These are phyloP conservation scores for Poeciliopsis infans DNA, from an alignment of 2,797 vertebrate species.

Conservation along the genomic window DNA sequence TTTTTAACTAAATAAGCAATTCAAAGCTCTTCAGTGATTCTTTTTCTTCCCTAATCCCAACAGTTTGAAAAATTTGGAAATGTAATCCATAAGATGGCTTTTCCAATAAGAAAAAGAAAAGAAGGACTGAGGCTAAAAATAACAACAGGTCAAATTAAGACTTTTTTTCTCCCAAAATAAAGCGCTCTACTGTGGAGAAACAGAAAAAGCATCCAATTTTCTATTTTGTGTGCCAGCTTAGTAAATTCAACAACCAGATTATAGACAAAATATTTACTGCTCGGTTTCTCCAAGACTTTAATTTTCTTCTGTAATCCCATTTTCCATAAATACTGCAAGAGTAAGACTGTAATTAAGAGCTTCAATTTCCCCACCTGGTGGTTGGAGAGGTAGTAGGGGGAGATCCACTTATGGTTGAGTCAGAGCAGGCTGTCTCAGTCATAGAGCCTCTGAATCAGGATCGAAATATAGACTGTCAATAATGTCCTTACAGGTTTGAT, in stretches of 20 bases:
- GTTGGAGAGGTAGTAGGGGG: too few relatives aligned
- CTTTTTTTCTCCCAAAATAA: background rate
- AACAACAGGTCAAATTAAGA: background rate
- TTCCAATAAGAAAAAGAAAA: background rate
- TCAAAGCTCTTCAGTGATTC: slow-evolving; percentile 2
- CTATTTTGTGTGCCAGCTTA: slow-evolving; percentile 38
- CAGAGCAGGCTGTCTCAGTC: too few relatives aligned
- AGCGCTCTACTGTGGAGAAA: slow-evolving; percentile 15
- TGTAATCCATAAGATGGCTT: background rate
- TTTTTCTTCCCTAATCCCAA: background rate
- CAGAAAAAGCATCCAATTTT: slow-evolving; percentile 33
- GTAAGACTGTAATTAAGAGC: slow-evolving; percentile 73
- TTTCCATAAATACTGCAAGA: slow-evolving; percentile 75
- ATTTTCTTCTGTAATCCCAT: slow-evolving; percentile 72
- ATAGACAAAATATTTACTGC: slow-evolving; percentile 70
- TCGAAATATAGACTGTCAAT: slow-evolving; percentile 3
- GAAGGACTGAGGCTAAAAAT: slow-evolving; percentile 14
- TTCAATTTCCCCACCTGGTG: slow-evolving; percentile 78
- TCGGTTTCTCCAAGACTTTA: slow-evolving; percentile 71
- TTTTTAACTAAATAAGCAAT: slow-evolving; percentile 4
- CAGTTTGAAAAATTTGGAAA: background rate
- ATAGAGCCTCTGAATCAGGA: slow-evolving; percentile 9
- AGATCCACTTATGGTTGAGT: too few relatives aligned
- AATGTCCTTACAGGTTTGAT: background rate
- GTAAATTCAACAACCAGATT: slow-evolving; percentile 69